Percentiles rank a stretch among this genome's conserved stretches.
Evolutionary conservation across 2,113 vertebrate genomes (phyloP).

Genomic region (Gymnarchus niloticus): DNA sequence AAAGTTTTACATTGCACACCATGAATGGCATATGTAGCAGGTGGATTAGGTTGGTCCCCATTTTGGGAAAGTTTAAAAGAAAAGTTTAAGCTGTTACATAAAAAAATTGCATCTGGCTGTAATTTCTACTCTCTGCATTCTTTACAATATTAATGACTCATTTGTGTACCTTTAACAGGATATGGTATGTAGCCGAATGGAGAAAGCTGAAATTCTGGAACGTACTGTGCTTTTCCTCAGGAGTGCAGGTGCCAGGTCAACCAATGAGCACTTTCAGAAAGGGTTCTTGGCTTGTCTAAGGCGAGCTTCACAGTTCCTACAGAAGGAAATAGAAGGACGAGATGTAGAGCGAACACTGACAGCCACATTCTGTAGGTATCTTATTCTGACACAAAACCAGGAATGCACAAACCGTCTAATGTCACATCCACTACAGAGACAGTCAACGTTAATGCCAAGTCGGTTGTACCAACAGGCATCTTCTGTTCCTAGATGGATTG

Average conservation of each 20-base stretch:
- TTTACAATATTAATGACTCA: not conserved
- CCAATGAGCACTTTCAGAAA: not conserved
- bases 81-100: too few species aligned
- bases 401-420: not conserved
- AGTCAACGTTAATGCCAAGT: not conserved
- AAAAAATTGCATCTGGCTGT: too few species aligned
- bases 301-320: conserved; percentile 50
- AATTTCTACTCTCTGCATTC: too few species aligned
- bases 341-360: conserved; percentile 32
- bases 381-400: not conserved
- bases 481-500: not conserved
- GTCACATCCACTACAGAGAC: not conserved
- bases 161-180: conserved; percentile 45
- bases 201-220: conserved; percentile 77
- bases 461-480: not conserved
- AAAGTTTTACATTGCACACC: too few species aligned
- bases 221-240: conserved; percentile 57
- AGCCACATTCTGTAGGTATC: not conserved
- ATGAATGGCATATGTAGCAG: too few species aligned
- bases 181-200: conserved; percentile 60
- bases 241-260: not conserved
- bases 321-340: conserved; percentile 34
- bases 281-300: conserved; percentile 57
- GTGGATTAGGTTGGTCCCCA: too few species aligned
- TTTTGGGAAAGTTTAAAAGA: too few species aligned